Evolutionary conservation across 2,888 invertebrate species (phyloP), one percentile per base, ranked within the genome.

Genomic region (Torymus auratus): DNA sequence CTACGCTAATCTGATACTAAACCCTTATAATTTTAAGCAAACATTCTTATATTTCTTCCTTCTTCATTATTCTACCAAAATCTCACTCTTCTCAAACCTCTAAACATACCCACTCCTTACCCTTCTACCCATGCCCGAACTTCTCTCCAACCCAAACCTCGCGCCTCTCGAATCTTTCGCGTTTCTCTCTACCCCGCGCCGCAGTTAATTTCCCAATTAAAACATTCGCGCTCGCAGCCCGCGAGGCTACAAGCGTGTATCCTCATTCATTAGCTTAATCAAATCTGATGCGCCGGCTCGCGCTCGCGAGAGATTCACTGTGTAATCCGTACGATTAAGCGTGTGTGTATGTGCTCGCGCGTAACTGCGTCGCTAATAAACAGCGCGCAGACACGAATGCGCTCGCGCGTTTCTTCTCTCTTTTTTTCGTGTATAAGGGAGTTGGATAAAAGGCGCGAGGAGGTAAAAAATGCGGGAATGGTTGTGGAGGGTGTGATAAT

Each of bases 241-340:
- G 50, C 56, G 64, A 67, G 64, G 7, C 41, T 79, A 68, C 50
- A 60, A 55, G 15, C 62, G 68, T 77, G 72, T 62, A 76, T 77
- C 80, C 72, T 62, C 68, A 50, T 73, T 77, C 62, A 73, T 81
- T 62, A 78, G 68, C 53, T 60, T 81, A 77, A 81, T 81, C 77
- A 73, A 81, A 78, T 81, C 81, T 70, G 73, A 73, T 69, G 72
- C 52, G n/a, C 64, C 64, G 17, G 20, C 60, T 20, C 69, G 41
- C 17, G 10, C 52, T 28, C 17, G 55, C 62, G 52, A 28, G 68
- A 41, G 73, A 79, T 56, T 69, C 58, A 28, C 58, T 52, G 55
- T 60, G 72, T 64, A 77, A 77, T 81, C 64, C 77, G 60, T n/a
- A 20, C 65, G 68, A 72, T 81, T 69, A 77, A 77, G 50, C 60